Percentiles rank a stretch among this genome's conserved stretches.
These are phyloP conservation scores for Manduca sexta DNA, from an alignment of 1,140 invertebrate species.

Conservation along the genomic window DNA sequence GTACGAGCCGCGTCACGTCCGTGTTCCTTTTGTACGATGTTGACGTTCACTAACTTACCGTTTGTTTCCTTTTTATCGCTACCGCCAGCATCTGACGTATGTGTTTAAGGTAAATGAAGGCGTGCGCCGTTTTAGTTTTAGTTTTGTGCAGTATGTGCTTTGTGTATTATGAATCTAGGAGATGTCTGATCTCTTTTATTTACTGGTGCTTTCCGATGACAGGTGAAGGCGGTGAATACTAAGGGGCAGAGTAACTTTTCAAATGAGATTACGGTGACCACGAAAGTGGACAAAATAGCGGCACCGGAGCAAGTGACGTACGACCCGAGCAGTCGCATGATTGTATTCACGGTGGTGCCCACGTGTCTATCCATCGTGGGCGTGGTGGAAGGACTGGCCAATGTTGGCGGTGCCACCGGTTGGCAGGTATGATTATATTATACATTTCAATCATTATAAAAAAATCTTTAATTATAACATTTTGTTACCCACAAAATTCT, in stretches of 20 bases:
- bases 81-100: conserved; percentile 70
- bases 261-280: conserved; percentile 83
- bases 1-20: conserved; percentile 21
- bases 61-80: conserved; percentile 62
- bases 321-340: conserved; percentile 81
- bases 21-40: neutral
- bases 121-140: conserved; percentile 16
- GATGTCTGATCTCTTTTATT: no score
- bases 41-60: conserved; percentile 12
- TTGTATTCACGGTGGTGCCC: conserved; percentile 84
- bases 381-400: conserved; percentile 79
- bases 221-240: conserved; percentile 89
- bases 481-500: no score
- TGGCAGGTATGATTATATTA: no score
- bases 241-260: conserved; percentile 90
- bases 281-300: conserved; percentile 88
- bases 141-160: neutral
- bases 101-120: conserved; percentile 66
- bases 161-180: neutral
- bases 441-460: no score
- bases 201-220: conserved; percentile 5
- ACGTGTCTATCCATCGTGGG: conserved; percentile 84
- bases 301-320: conserved; percentile 86
- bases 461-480: no score
- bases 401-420: conserved; percentile 62